Evolutionary conservation across 2,888 invertebrate genomes (phyloP).

Genomic region (Epicampocera succincta): DNA sequence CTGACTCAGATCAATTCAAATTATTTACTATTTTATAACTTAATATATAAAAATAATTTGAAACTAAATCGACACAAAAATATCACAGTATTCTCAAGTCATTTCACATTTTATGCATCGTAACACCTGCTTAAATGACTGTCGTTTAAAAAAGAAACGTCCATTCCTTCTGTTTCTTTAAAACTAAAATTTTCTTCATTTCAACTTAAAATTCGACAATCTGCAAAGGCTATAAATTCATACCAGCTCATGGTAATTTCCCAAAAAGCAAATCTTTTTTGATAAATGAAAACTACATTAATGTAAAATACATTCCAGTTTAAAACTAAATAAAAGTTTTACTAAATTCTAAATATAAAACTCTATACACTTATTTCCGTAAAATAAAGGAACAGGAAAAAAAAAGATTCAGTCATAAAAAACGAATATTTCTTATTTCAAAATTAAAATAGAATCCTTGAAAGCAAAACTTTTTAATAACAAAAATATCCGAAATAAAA

Average conservation of each 20-base stretch:
- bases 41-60: too few relatives aligned
- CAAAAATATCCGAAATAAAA: slow-evolving; percentile 53
- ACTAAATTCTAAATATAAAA: slow-evolving; percentile 22
- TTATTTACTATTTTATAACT: too few relatives aligned
- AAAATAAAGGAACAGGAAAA: slow-evolving; percentile 36
- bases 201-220: not conserved
- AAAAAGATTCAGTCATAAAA: slow-evolving; percentile 41
- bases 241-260: not conserved
- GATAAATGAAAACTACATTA: slow-evolving; percentile 8
- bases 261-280: not conserved
- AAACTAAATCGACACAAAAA: too few relatives aligned
- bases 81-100: too few relatives aligned
- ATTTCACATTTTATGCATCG: too few relatives aligned
- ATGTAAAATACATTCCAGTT: slow-evolving; percentile 21
- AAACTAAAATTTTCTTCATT: too few relatives aligned
- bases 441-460: slow-evolving; percentile 68
- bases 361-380: slow-evolving; percentile 8
- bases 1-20: too few relatives aligned
- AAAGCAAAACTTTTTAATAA: slow-evolving; percentile 69
- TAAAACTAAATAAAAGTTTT: slow-evolving; percentile 48
- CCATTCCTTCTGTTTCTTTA: too few relatives aligned
- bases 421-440: slow-evolving; percentile 63
- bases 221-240: slow-evolving; percentile 6
- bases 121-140: too few relatives aligned
- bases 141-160: too few relatives aligned